Base-by-base conservation (phyloP, 2,113 vertebrate species). In the Cynopterus brachyotis region DNA sequence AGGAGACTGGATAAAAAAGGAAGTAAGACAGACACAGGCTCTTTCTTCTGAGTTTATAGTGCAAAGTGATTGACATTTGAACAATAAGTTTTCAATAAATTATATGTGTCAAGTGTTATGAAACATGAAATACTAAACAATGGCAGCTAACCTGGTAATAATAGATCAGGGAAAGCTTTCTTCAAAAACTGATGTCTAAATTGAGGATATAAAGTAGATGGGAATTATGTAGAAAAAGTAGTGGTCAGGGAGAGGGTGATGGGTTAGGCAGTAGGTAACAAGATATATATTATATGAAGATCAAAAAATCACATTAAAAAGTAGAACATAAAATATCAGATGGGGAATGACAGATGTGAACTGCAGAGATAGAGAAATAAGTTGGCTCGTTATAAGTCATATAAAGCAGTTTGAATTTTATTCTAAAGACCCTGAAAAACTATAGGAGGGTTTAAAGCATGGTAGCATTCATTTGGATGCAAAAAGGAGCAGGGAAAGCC, bases 201-300 rank as follows among this genome's bases (percentile, higher is more conserved):
- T 88, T n/a, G 64, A 95, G 4, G 22, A 40, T 45, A 89, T 4
- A 3, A 89, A 62, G n/a, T 6, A 24, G 5, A 35, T 12, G 47
- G 35, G 5, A 37, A 22, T 30, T 70, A 53, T 24, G 2, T n/a
- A 64, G 50, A 47, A 50, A 6, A 47, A 69, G 9, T 35, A 59
- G 37, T 59, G 17, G 16, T 69, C 37, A 75, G 16, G 82, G 4
- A 55, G 4, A 55, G 28, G 3, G 1, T 28, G 3, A 2, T 89
- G 19, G 0, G 30, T 85, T 10, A 64, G n/a, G 2, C 2, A 60
- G 1, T 64, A 66, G 1, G 1, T 50, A 17, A 42, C 0, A 5
- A 72, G n/a, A 12, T 72, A 42, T 26, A 72, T 72, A 72, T 24
- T 72, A 72, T 8, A n/a, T 91, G 16, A 45, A 89, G 5, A 69